Base-by-base conservation (phyloP, 2,888 invertebrate genomes). In the Thalpophila matura region DNA sequence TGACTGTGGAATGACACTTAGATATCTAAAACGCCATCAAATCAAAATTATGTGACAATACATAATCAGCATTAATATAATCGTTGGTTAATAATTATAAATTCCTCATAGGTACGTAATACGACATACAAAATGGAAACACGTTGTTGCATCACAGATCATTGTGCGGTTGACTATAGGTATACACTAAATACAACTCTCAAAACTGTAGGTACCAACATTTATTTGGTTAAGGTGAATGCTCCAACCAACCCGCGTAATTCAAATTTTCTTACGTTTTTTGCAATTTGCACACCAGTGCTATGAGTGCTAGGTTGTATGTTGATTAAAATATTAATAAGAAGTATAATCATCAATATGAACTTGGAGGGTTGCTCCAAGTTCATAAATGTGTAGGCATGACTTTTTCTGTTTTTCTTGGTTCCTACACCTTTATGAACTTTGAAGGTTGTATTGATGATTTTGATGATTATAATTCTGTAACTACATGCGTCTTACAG, bases 201-300 rank as follows among this genome's bases (percentile, higher is more conserved):
- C 45, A 27, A 27, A 45, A 45, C 27, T 29, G 45, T 37, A 37
- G 37, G 45, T 14, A 45, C 45, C 26, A 26, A 26, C 4, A 27
- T 14, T 45, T 45, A 45, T 45, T 27, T 45, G 46, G 46, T 46
- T 46, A 29, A 46, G 18, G 29, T 18, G 31, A 18, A 31, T 20
- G 31, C 31, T 46, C 31, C 46, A 46, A 46, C 46, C 46, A 31
- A 31, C 46, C 46, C 31, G 46, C 46, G 31, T 7, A 46, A 46
- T 46, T 46, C 46, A 46, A 46, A 37, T 37, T 37, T 37, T n/a
- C n/a, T n/a, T n/a, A n/a, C n/a, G n/a, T n/a, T n/a, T n/a, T n/a
- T n/a, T n/a, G n/a, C n/a, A n/a, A n/a, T n/a, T n/a, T n/a, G n/a
- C n/a, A n/a, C n/a, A n/a, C n/a, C n/a, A n/a, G n/a, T n/a, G n/a